A percentile compares a stretch with the other conserved stretches of the same genome.
These are phyloP conservation scores for Drosophila paulistorum DNA, from an alignment of 1,140 invertebrate genomes.

Conservation along the genomic window DNA sequence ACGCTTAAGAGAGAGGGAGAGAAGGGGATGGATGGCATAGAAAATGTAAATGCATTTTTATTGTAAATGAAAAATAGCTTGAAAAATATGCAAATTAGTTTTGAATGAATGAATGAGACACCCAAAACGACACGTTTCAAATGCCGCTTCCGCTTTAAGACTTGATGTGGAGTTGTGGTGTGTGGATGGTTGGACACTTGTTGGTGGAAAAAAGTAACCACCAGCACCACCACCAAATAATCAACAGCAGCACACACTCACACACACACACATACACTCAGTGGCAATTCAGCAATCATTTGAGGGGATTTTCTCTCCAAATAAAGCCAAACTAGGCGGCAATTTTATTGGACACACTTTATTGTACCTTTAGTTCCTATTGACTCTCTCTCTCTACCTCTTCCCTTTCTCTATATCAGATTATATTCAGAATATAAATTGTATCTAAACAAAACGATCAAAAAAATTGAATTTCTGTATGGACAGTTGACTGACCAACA, in stretches of 20 bases:
- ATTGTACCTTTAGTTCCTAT: conserved; percentile 16
- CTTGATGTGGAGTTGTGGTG: background rate
- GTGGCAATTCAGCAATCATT: conserved; percentile 11
- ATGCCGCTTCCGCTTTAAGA: conserved; percentile 59
- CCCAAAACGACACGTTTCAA: conserved; percentile 64
- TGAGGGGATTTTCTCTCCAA: conserved; percentile 59
- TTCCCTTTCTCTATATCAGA: background rate
- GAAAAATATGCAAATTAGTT: conserved; percentile 72
- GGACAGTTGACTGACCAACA: conserved; percentile 57
- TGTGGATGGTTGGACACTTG: conserved; percentile 59
- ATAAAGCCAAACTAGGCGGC: conserved; percentile 46
- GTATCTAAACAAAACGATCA: conserved; percentile 52
- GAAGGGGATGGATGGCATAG: conserved; percentile 31
- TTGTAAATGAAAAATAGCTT: conserved; percentile 48
- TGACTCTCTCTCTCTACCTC: too few species aligned
- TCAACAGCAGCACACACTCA: background rate
- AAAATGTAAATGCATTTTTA: conserved; percentile 44
- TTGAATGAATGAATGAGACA: conserved; percentile 26
- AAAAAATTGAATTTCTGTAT: conserved; percentile 46
- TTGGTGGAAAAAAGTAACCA: conserved; percentile 50
- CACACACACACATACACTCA: conserved; percentile 15
- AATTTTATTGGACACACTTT: conserved; percentile 48
- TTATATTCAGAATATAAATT: conserved; percentile 53
- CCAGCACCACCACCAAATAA: conserved; percentile 40
- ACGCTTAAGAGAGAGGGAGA: conserved; percentile 24